Evolutionary conservation across 1,140 invertebrate genomes (phyloP).

Genomic region (Goniozus legneri): DNA sequence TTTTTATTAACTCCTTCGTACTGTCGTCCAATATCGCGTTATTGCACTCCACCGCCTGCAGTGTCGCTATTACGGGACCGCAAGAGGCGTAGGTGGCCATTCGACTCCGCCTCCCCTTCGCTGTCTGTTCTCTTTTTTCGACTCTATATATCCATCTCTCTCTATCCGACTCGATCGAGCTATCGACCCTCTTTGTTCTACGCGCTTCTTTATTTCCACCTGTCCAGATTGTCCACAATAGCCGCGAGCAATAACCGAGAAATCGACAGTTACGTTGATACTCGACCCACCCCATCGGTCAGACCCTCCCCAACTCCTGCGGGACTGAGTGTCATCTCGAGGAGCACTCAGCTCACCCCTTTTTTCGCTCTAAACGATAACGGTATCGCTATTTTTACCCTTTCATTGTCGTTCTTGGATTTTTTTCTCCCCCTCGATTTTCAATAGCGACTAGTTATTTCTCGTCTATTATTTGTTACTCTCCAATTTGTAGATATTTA

Average conservation of each 20-base stretch:
- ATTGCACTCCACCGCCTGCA: constrained; percentile 30
- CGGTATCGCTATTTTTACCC: too few relatives aligned
- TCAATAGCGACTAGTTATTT: too few relatives aligned
- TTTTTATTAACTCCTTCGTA: neutral
- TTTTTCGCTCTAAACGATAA: too few relatives aligned
- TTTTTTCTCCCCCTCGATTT: too few relatives aligned
- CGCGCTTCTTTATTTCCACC: constrained; percentile 27
- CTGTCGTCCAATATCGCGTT: constrained; percentile 31
- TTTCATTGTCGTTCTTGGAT: too few relatives aligned
- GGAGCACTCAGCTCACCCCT: too few relatives aligned
- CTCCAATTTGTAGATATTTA: too few relatives aligned
- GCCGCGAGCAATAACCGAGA: constrained; percentile 29
- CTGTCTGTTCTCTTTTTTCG: constrained; percentile 24
- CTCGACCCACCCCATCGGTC: too few relatives aligned
- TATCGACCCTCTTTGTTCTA: constrained; percentile 3
- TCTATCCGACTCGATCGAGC: constrained; percentile 2
- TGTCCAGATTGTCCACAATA: constrained; percentile 28
- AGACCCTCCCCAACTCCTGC: constrained; percentile 6
- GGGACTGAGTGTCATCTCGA: constrained; percentile 18
- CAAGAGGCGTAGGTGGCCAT: constrained; percentile 22
- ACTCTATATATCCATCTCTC: constrained; percentile 1
- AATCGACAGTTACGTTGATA: constrained; percentile 33
- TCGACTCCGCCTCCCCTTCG: constrained; percentile 20
- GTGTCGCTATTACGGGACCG: constrained; percentile 18
- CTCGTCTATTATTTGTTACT: too few relatives aligned